These are phyloP conservation scores for Bergia puertoricense DNA, from an alignment of 92 coral and sea anemone species.

Conservation along the genomic window DNA sequence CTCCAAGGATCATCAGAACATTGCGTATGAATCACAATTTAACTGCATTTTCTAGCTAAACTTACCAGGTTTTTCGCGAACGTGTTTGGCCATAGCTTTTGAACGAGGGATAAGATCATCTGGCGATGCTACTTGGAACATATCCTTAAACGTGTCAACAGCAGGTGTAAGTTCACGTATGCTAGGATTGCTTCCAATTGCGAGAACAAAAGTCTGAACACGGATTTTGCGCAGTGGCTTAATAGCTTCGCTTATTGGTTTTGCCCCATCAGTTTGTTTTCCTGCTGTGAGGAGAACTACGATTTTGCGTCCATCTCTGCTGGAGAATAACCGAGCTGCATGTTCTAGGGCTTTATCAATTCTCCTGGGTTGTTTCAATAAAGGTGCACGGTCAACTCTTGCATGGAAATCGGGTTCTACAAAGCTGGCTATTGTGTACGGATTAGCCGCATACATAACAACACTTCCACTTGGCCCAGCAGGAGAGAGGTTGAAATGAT, in stretches of 20 bases:
- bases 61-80: slow-evolving; percentile 44
- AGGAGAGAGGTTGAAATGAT: slow-evolving; percentile 57
- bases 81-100: slow-evolving; percentile 17
- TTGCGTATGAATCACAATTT: background rate
- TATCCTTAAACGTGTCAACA: slow-evolving; percentile 30
- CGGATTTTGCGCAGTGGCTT: slow-evolving; percentile 61
- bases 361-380: slow-evolving; percentile 56
- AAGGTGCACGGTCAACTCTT: slow-evolving; percentile 43
- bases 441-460: slow-evolving; percentile 62
- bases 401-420: slow-evolving; percentile 42
- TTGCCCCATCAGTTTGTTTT: slow-evolving; percentile 45
- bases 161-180: slow-evolving; percentile 23
- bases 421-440: slow-evolving; percentile 47
- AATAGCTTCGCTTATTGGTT: slow-evolving; percentile 62
- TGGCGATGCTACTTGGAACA: slow-evolving; percentile 39
- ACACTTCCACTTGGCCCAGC: slow-evolving; percentile 70
- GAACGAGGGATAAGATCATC: slow-evolving; percentile 9
- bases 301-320: slow-evolving; percentile 53
- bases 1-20: background rate
- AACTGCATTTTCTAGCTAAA: background rate
- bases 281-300: slow-evolving; percentile 73
- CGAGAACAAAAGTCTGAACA: slow-evolving; percentile 75
- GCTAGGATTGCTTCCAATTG: slow-evolving; percentile 68
- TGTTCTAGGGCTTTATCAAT: slow-evolving; percentile 60
- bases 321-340: slow-evolving; percentile 39